Evolutionary conservation across 2,888 invertebrate genomes (phyloP), one percentile per base, ranked within the genome.

Genomic region (Venustoraphidia nigricollis): DNA sequence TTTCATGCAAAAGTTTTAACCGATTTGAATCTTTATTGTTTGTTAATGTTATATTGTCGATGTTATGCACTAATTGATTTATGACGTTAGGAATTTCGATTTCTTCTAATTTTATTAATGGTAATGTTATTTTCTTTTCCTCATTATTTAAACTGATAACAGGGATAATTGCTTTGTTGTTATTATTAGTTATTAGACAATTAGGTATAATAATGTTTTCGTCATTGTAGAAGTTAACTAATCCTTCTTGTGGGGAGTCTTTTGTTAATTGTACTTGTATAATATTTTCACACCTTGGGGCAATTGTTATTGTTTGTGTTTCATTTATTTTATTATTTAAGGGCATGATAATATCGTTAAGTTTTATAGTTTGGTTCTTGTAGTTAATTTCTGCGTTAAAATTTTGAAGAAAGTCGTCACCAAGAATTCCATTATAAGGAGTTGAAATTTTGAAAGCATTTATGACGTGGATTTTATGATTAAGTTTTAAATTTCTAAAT

Each of bases 361-460:
- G 34, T 43, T 36, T 48, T 41, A 53, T 36, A 10, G 17, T 36
- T 13, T 48, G 17, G 41, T 45, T 50, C 9, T 45, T 10, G 10
- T 46, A 53, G 41, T 52, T 41, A 9, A 58, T 53, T 14, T 46
- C 10, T 13, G 54, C 50, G 27, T 49, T 40, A 27, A 52, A 13
- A 10, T 8, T 8, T 41, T 46, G 45, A 10, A 57, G 14, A 40
- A 55, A 53, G 39, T 58, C 55, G 34, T 54, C 53, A 11, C 55
- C 57, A 38, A 57, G 35, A n/a, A 58, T 38, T 13, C 55, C 55
- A 34, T 55, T 55, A 44, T 52, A 53, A 9, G 52, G 41, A 4
- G 56, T 41, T n/a, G 38, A 47, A 8, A 50, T 48, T 48, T 48
- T 48, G 9, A 8, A 10, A 9, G 45, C 17, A 27, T 44, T 27